Percentiles rank a stretch among this genome's conserved stretches.
Evolutionary conservation across 2,113 vertebrate genomes (phyloP).

Genomic region (Mobula birostris): DNA sequence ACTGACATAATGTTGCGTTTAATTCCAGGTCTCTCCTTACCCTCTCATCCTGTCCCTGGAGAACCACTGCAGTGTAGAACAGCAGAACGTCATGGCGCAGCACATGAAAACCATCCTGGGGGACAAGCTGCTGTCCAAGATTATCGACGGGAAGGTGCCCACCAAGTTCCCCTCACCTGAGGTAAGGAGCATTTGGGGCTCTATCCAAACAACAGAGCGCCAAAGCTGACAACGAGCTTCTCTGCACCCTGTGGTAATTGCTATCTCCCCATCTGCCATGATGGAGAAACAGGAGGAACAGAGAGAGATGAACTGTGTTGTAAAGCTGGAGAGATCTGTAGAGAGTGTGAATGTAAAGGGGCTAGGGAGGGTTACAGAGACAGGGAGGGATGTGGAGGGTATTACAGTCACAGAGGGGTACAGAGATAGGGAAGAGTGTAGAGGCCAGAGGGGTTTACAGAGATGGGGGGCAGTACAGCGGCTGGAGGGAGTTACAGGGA

Average conservation of each 20-base stretch:
- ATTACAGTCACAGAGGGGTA: too few species aligned
- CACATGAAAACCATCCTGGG: conserved; percentile 73
- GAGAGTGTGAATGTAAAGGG: too few species aligned
- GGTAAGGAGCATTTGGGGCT: conserved; percentile 52
- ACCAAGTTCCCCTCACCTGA: conserved; percentile 79
- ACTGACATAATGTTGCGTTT: conserved; percentile 43
- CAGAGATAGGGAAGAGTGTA: too few species aligned
- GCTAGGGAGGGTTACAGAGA: too few species aligned
- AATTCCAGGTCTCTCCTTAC: conserved; percentile 65
- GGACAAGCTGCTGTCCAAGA: conserved; percentile 66
- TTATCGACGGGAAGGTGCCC: conserved; percentile 58
- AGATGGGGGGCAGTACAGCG: too few species aligned
- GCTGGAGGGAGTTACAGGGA: background rate
- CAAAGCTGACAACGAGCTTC: too few species aligned
- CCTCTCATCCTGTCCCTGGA: conserved; percentile 92
- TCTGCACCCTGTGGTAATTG: background rate
- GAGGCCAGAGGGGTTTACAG: too few species aligned
- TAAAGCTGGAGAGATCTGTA: background rate
- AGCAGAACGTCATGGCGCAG: conserved; percentile 79
- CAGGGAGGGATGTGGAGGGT: too few species aligned
- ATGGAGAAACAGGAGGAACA: too few species aligned
- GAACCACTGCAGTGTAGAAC: conserved; percentile 82
- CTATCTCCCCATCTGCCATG: background rate
- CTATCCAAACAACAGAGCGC: too few species aligned
- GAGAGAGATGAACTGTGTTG: background rate